Conservation (phyloP, 2,888 invertebrate genomes). For the Drosophila stalkeri region DNA sequence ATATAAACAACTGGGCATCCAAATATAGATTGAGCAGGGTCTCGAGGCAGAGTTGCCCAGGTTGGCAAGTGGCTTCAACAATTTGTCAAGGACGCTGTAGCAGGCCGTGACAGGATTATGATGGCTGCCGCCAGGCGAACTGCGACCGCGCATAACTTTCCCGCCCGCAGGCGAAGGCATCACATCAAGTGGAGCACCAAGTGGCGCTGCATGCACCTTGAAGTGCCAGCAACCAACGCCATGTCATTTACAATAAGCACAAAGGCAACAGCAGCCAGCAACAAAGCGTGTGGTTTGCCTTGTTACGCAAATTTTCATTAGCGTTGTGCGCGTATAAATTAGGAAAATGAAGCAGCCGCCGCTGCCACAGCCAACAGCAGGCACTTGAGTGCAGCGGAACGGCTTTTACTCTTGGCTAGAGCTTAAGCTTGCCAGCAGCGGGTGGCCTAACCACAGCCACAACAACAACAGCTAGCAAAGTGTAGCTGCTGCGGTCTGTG, state of each 20-base stretch:
- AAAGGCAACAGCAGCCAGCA: slow-evolving; percentile 30
- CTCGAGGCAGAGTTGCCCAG: not conserved
- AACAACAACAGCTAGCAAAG: slow-evolving; percentile 45
- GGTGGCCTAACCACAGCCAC: slow-evolving; percentile 55
- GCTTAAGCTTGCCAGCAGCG: slow-evolving; percentile 21
- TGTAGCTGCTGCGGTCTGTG: slow-evolving; percentile 66
- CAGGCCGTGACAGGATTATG: slow-evolving; percentile 43
- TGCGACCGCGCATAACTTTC: slow-evolving; percentile 38
- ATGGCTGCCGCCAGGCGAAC: slow-evolving; percentile 47
- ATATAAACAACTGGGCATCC: not conserved
- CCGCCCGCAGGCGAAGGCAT: slow-evolving; percentile 31
- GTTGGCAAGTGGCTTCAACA: not conserved
- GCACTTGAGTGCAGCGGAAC: slow-evolving; percentile 71
- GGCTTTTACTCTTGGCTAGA: slow-evolving; percentile 22
- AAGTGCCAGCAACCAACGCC: slow-evolving; percentile 45
- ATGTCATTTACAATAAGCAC: slow-evolving; percentile 34
- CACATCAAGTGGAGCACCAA: slow-evolving; percentile 53
- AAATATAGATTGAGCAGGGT: not conserved
- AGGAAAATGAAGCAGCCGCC: slow-evolving; percentile 77
- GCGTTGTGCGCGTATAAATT: slow-evolving; percentile 78
- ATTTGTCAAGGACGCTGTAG: slow-evolving; percentile 30
- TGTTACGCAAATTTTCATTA: slow-evolving; percentile 80
- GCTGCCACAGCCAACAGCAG: slow-evolving; percentile 31
- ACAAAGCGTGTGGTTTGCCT: slow-evolving; percentile 64
- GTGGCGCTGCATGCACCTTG: slow-evolving; percentile 50